phyloP scores from a whole-genome alignment of 2,797 vertebrate genomes.

The Chaenodraco wilsoni region DNA sequence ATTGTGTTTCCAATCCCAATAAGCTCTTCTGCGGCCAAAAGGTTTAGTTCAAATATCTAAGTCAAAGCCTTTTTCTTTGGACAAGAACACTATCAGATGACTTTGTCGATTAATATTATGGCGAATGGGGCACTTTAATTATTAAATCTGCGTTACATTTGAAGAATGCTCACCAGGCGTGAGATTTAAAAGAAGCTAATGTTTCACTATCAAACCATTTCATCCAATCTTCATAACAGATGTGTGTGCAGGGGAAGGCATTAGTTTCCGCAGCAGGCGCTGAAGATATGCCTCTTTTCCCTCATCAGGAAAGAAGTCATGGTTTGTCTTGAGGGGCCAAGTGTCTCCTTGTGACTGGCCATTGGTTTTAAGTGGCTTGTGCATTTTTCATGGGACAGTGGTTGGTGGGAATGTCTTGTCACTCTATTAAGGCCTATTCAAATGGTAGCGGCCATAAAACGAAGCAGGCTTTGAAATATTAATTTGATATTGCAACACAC shows the following conservation, averaged over 20 bases:
- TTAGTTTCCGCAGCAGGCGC: constrained; percentile 69
- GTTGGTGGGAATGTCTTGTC: constrained; percentile 81
- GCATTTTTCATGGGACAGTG: constrained; percentile 85
- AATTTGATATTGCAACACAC: constrained; percentile 78
- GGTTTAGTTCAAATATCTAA: constrained; percentile 60
- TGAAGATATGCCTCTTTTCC: constrained; percentile 74
- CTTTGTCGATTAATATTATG: constrained; percentile 72
- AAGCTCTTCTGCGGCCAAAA: constrained; percentile 52
- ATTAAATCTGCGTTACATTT: constrained; percentile 84
- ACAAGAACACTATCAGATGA: constrained; percentile 64
- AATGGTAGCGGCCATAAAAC: constrained; percentile 77
- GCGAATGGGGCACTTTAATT: constrained; percentile 79
- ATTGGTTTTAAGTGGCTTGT: constrained; percentile 86
- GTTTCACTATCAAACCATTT: constrained; percentile 84
- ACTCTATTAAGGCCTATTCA: constrained; percentile 81
- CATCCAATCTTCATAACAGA: constrained; percentile 77
- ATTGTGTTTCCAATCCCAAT: constrained; percentile 43
- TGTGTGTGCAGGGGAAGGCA: constrained; percentile 63
- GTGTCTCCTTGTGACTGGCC: constrained; percentile 79
- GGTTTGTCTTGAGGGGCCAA: constrained; percentile 77
- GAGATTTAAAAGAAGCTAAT: constrained; percentile 84
- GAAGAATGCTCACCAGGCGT: constrained; percentile 82
- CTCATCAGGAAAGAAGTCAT: constrained; percentile 70
- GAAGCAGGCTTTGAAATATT: constrained; percentile 83
- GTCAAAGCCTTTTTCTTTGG: constrained; percentile 45